Evolutionary conservation across 2,113 vertebrate species (phyloP).

Genomic region (Falcunculus frontatus): DNA sequence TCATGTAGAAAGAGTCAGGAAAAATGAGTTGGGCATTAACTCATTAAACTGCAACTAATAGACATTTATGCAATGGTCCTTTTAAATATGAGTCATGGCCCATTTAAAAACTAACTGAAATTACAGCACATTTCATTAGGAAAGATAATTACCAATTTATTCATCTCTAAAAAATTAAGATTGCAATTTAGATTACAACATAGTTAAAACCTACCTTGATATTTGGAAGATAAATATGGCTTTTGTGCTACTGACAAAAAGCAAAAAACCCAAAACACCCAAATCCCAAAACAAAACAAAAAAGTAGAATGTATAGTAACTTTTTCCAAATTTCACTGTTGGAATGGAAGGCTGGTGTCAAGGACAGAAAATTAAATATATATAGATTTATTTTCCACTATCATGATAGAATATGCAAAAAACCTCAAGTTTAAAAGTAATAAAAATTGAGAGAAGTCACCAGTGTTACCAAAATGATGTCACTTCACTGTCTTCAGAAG

Average conservation of each 20-base stretch:
- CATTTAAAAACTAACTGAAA: conserved; percentile 58
- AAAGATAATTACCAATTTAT: conserved; percentile 49
- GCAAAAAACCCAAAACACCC: not conserved
- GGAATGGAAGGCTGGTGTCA: not conserved
- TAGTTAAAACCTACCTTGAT: not conserved
- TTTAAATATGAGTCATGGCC: conserved; percentile 29
- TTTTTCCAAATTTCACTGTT: not conserved
- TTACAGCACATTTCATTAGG: conserved; percentile 59
- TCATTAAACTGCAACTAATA: conserved; percentile 51
- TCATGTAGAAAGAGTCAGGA: not conserved
- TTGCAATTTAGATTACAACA: not conserved
- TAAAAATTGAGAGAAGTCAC: not conserved
- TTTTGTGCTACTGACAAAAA: not conserved
- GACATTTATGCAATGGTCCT: conserved; percentile 47
- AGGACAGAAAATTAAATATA: not conserved
- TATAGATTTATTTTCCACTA: not conserved
- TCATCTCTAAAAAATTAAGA: not conserved
- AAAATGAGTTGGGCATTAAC: conserved; percentile 16
- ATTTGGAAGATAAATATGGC: conserved; percentile 12
- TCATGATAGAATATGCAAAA: not conserved
- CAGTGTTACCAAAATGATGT: not conserved
- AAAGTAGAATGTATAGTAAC: too few relatives aligned
- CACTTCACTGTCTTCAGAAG: not conserved
- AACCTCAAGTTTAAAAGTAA: not conserved
- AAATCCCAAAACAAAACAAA: not conserved